Base-by-base conservation (phyloP, 2,888 invertebrate species). In the Ophion slaviceki region DNA sequence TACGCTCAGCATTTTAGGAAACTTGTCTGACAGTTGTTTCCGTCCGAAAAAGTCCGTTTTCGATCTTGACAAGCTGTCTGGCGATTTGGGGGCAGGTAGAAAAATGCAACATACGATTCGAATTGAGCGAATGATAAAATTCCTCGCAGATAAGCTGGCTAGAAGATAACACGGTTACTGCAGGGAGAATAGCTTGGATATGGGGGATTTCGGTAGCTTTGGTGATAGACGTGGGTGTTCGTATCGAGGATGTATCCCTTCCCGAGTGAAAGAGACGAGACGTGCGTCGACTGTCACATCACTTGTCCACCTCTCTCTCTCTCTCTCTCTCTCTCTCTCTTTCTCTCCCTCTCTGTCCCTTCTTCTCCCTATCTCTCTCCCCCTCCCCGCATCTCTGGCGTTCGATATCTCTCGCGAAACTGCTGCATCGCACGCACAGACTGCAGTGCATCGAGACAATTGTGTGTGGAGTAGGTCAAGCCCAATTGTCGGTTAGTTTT, bases 361-460 rank as follows among this genome's bases (percentile, higher is more conserved):
- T 17, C n/a, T n/a, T 40, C 40, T n/a, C 64, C 20, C 76, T 17
- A 32, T 53, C 76, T 66, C 66, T 53, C 40, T 40, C 40, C 40
- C 40, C 5, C 40, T 7, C 40, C 40, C 40, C 40, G 32, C 17
- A 45, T 24, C 61, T 40, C 62, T 24, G 40, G 61, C 81, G 81
- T 68, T 81, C 81, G 70, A 81, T 81, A 81, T 70, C 75, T 62
- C 80, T 74, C 61, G 59, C 81, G 75, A 81, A 79, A 81, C 81
- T 75, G 75, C 81, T 76, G 81, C 81, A 81, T 68, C 75, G 75
- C 75, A 81, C 81, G 81, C 81, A 81, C 68, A 75, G 81, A 75
- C 81, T 81, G 81, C 75, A 75, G 75, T 68, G 62, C 81, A 81
- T 70, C 81, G 75, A 70, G 62, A 81, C 68, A 80, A 80, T 80